Evolutionary conservation across 2,113 vertebrate genomes (phyloP), one percentile per base, ranked within the genome.

Genomic region (Sylvicapra grimmia): DNA sequence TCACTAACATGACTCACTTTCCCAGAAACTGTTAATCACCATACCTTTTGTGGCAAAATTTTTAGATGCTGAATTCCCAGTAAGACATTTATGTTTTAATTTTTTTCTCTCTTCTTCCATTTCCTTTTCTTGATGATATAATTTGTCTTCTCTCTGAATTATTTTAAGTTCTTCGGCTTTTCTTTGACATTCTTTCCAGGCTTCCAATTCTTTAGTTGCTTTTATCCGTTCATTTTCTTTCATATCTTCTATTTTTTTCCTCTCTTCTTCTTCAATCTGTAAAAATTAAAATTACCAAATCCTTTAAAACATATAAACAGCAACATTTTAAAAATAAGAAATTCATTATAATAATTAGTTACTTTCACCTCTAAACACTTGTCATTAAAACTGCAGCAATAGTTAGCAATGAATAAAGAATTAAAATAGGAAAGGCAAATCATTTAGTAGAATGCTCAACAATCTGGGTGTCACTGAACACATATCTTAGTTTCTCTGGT

Each of bases 251-350:
- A 99, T 99, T 93, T 97, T 98, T 89, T 98, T 99, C 97, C 99
- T 99, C 97, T 99, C 99, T 82, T 99, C 98, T 93, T 99, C 98
- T 98, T 99, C 99, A n/a, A 99, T 99, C 99, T 99, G 96, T 98
- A 98, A 97, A 88, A 98, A 97, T 54, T 80, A 65, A 49, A 98
- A 97, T 84, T 33, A 87, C n/a, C 4, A 89, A 92, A 86, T 56
- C 58, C 13, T 88, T 96, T 86, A 63, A 94, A 90, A 93, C 8
- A 90, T 8, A 36, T 27, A 58, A 95, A 93, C 83, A 53, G 40
- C 33, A 96, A 56, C 14, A 87, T 93, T 80, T 88, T 58, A 68
- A 63, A 93, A 56, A 93, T 58, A 89, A 86, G 27, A 85, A 72
- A 85, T 47, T 40, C 65, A 75, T 89, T 93, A 49, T 19, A 58